These are phyloP conservation scores for Psittacula cyanocephala DNA, from an alignment of 2,113 vertebrate genomes.

Conservation along the genomic window DNA sequence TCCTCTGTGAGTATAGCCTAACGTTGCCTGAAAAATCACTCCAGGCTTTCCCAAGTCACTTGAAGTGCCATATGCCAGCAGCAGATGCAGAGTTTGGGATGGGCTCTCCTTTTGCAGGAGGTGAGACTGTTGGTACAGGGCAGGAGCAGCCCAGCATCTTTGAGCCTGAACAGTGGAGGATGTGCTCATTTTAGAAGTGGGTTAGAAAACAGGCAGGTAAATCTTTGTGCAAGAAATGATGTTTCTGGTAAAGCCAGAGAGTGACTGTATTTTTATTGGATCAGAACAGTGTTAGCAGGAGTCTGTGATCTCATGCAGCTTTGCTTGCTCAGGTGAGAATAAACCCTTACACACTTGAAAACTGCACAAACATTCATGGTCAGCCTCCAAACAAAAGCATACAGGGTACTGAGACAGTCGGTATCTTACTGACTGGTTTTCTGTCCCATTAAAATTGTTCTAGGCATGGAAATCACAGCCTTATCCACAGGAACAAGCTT, in stretches of 20 bases:
- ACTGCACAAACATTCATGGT: rapidly evolving
- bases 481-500: rapidly evolving
- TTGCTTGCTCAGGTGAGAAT: neutral
- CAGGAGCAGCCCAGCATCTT: rapidly evolving
- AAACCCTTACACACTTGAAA: neutral
- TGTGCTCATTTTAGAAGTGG: neutral
- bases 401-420: neutral
- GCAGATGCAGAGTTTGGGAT: neutral
- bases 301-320: neutral
- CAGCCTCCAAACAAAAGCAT: neutral
- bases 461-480: neutral
- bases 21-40: neutral
- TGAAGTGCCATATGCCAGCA: neutral
- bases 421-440: neutral
- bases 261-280: neutral
- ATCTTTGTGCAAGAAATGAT: neutral
- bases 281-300: neutral
- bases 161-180: neutral
- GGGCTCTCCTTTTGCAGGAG: neutral
- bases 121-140: neutral
- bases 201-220: neutral
- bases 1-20: neutral
- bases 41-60: neutral
- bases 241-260: neutral
- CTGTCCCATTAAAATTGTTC: neutral